Evolutionary conservation across 2,888 invertebrate genomes (phyloP).

Genomic region (Caenorhabditis sp.): DNA sequence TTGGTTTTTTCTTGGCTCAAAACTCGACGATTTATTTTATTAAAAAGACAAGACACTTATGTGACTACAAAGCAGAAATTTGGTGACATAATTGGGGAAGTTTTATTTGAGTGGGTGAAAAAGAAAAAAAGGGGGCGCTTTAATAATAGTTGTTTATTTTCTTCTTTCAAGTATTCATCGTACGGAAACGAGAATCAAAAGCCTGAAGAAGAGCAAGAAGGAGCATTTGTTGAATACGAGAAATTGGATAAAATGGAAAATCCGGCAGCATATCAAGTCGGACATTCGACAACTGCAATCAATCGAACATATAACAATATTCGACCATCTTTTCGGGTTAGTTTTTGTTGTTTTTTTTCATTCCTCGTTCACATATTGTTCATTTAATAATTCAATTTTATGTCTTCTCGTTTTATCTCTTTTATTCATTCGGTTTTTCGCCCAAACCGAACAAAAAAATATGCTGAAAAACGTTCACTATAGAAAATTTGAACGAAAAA

Average conservation of each 20-base stretch:
- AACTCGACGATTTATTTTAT: too few species aligned
- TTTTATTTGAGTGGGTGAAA: neutral
- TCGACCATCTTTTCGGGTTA: neutral
- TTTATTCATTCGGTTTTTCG: neutral
- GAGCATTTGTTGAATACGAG: conserved; percentile 61
- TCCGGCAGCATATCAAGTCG: conserved; percentile 22
- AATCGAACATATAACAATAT: conserved; percentile 33
- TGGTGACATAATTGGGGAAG: too few species aligned
- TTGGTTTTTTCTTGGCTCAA: too few species aligned
- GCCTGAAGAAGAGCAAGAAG: conserved; percentile 51
- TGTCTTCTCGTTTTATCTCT: neutral
- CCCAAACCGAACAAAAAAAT: neutral
- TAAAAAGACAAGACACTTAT: too few species aligned
- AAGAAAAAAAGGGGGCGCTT: neutral
- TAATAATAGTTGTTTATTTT: neutral
- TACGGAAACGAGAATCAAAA: conserved; percentile 45
- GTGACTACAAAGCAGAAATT: too few species aligned
- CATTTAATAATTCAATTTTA: neutral
- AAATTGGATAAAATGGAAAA: conserved; percentile 46
- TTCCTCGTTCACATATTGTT: too few species aligned
- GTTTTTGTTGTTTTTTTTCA: conserved; percentile 1
- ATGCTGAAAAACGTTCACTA: neutral
- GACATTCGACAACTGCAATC: conserved; percentile 32
- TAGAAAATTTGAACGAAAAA: neutral
- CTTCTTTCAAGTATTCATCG: conserved; percentile 46